Base-by-base conservation (phyloP, 2,113 vertebrate genomes). In the Tachycineta bicolor region DNA sequence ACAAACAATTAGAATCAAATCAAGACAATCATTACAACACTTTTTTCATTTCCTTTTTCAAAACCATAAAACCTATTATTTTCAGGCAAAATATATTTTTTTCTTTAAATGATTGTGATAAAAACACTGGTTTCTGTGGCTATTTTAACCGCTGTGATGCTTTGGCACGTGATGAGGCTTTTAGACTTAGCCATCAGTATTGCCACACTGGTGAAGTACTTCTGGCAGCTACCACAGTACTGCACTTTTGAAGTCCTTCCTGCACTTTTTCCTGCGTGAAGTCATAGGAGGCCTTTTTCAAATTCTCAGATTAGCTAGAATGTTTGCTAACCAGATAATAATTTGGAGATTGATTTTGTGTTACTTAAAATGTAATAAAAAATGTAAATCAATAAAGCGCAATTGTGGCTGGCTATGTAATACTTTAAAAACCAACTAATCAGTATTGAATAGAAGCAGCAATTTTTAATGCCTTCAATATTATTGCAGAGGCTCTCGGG, bases 351-450 rank as follows among this genome's bases (percentile, higher is more conserved):
- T 94, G 94, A 95, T 94, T 94, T 96, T 93, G 63, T 43, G 25
- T 76, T 94, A 50, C 19, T 21, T 41, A 78, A 95, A 90, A 39
- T 44, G 15, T 86, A 97, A 96, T 93, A 96, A 96, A 97, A 96
- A 93, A 87, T 93, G 59, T 87, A 96, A 97, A 92, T 96, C 88
- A 94, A 90, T 97, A 94, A 94, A 86, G 95, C 49, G 34, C 43
- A 90, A 44, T 89, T 43, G 75, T 95, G 62, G 34, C 28, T 96
- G n/a, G 28, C 53, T 74, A 39, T 49, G 89, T 87, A 69, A 69
- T 31, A 84, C 58, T 94, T 84, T 87, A 74, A 95, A 94, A 91
- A 41, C 49, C 79, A 44, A 58, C 47, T 94, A 90, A 80, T 94
- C 88, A 31, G 56, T 89, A 76, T 43, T 1, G 2, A 91, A 97